Base-by-base conservation (phyloP, 1,140 invertebrate genomes). In the Caerostris darwini region DNA sequence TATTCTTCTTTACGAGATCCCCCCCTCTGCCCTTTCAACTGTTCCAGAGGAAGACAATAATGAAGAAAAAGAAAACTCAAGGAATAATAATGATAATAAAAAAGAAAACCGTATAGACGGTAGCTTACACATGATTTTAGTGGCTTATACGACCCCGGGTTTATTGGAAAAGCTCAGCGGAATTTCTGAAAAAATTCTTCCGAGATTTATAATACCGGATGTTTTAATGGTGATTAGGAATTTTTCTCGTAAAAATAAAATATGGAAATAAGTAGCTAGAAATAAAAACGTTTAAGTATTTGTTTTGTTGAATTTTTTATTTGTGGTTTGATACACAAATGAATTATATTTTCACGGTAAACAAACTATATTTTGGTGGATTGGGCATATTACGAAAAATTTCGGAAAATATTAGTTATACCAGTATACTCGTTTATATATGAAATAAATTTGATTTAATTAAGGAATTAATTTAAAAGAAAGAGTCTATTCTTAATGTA, bases 201-300 rank as follows among this genome's bases (percentile, higher is more conserved):
- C 12, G 64, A 64, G 86, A 88, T 88, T 88, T 88, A 88, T 57
- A 53, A 67, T 88, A 59, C 86, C 86, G 86, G 86, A 88, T 88
- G 59, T 67, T 64, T 88, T 53, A 64, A 17, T 7, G 14, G 14
- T 88, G 53, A 57, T 64, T 19, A 57, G 56, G 56, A 88, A 88
- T 50, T 61, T 64, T 67, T 1, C 82, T 19, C 57, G 58, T 85
- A 85, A 19, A 85, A 85, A 85, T 10, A n/a, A 50, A 77, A 12
- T 77, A 77, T 50, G 8, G 69, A 77, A 77, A 77, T 77, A 8
- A 50, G 34, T 34, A 10, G 69, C 19, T 53, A 5, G 12, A 61
- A 12, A 12, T 34, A 34, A 34, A 34, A 34, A 34, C 34, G 34
- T 34, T 12, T 3, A 61, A 3, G 17, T 61, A 61, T 12, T 61